A percentile compares a stretch with the other conserved stretches of the same genome.
Conservation (phyloP, 1,140 invertebrate genomes). For the Drosophila sp. region DNA sequence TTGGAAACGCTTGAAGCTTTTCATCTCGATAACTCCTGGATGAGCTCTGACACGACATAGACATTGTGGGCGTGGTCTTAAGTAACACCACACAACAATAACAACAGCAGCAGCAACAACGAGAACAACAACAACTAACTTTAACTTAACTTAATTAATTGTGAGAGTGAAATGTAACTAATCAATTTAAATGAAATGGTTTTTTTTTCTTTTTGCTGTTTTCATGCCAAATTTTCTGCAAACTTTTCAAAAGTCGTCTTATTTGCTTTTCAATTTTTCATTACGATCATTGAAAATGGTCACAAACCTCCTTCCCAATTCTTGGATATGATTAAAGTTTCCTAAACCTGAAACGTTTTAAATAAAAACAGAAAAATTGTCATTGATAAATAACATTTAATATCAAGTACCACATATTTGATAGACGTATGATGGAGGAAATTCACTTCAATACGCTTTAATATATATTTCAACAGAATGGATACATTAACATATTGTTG, state of each 20-base stretch:
- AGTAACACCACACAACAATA: slow-evolving; percentile 7
- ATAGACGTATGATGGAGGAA: neutral
- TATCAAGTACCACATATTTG: too few species aligned
- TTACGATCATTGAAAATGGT: too few species aligned
- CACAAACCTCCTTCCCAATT: too few species aligned
- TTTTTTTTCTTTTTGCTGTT: neutral
- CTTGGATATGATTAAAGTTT: too few species aligned
- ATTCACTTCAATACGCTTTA: too few species aligned
- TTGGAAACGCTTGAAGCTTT: slow-evolving; percentile 17
- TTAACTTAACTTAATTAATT: slow-evolving; percentile 59
- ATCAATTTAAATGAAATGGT: neutral
- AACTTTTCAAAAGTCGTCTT: too few species aligned
- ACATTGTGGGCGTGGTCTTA: slow-evolving; percentile 2
- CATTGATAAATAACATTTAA: too few species aligned
- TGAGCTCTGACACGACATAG: slow-evolving; percentile 1
- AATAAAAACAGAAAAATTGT: too few species aligned
- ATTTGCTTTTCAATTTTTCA: too few species aligned
- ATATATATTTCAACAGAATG: too few species aligned
- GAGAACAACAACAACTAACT: slow-evolving; percentile 8
- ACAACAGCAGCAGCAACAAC: slow-evolving; percentile 27
- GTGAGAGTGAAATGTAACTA: slow-evolving; percentile 16
- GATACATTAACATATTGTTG: neutral
- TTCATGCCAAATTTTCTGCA: too few species aligned
- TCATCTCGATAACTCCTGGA: slow-evolving; percentile 23
- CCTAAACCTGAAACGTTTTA: too few species aligned